Percentiles rank a stretch among this genome's conserved stretches.
phyloP scores from a whole-genome alignment of 2,888 invertebrate species.

The Steinernema hermaphroditum region DNA sequence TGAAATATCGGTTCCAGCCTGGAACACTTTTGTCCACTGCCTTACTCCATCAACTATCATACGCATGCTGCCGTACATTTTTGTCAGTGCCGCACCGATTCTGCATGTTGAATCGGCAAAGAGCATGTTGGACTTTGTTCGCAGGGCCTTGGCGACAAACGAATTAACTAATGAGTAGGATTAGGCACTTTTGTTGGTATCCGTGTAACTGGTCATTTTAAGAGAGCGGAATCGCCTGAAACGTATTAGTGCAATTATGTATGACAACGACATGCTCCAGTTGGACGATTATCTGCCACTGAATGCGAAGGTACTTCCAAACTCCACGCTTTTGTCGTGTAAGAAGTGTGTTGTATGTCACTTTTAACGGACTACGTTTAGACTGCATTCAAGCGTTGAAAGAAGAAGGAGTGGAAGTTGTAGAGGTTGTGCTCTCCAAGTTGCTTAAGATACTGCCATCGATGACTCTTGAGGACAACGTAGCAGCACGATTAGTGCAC shows the following conservation, averaged over 20 bases:
- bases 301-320: background rate
- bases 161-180: background rate
- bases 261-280: background rate
- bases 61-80: background rate
- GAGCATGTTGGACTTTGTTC: background rate
- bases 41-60: background rate
- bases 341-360: background rate
- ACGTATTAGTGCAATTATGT: background rate
- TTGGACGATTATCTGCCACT: background rate
- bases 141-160: background rate
- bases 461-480: background rate
- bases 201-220: background rate
- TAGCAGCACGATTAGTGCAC: background rate
- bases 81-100: background rate
- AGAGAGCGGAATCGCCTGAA: background rate
- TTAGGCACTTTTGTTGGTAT: background rate
- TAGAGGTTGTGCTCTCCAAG: slow-evolving; percentile 18
- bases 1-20: background rate
- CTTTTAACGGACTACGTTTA: background rate
- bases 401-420: slow-evolving; percentile 30
- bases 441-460: background rate
- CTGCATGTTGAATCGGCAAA: background rate
- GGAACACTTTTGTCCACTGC: slow-evolving; percentile 4
- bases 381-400: slow-evolving; percentile 4
- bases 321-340: background rate